phyloP scores from a whole-genome alignment of 2,888 invertebrate genomes.

The Altica lythri region DNA sequence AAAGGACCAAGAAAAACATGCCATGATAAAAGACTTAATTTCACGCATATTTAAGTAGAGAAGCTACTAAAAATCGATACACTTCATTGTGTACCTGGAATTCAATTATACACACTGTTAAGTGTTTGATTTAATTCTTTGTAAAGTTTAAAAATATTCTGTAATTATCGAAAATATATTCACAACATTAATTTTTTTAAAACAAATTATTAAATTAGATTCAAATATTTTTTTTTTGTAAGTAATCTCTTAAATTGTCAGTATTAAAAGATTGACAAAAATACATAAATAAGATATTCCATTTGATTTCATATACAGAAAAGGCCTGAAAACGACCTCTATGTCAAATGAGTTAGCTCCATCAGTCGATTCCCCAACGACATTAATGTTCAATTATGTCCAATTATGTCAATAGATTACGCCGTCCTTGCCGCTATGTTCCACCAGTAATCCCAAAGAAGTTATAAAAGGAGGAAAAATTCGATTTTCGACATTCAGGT shows the following conservation, averaged over 20 bases:
- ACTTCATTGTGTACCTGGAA: slow-evolving; percentile 46
- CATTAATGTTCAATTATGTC: slow-evolving; percentile 48
- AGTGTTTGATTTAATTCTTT: slow-evolving; percentile 44
- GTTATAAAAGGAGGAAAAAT: slow-evolving; percentile 48
- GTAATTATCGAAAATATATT: background rate
- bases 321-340: slow-evolving; percentile 19
- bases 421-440: slow-evolving; percentile 40
- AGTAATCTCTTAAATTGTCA: too few species aligned
- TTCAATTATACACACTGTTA: slow-evolving; percentile 49
- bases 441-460: slow-evolving; percentile 46
- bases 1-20: slow-evolving; percentile 41
- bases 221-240: too few species aligned
- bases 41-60: slow-evolving; percentile 54
- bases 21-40: slow-evolving; percentile 55
- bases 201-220: too few species aligned
- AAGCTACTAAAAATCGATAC: slow-evolving; percentile 46
- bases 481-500: slow-evolving; percentile 42
- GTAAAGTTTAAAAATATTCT: background rate
- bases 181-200: too few species aligned
- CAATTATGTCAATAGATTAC: slow-evolving; percentile 45
- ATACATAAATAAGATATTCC: too few species aligned
- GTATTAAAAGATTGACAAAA: too few species aligned
- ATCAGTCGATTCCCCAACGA: slow-evolving; percentile 32
- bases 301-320: too few species aligned
- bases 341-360: slow-evolving; percentile 34